Percentiles rank a stretch among this genome's conserved stretches.
phyloP scores from a whole-genome alignment of 2,888 invertebrate genomes.

The Bugula neritina region DNA sequence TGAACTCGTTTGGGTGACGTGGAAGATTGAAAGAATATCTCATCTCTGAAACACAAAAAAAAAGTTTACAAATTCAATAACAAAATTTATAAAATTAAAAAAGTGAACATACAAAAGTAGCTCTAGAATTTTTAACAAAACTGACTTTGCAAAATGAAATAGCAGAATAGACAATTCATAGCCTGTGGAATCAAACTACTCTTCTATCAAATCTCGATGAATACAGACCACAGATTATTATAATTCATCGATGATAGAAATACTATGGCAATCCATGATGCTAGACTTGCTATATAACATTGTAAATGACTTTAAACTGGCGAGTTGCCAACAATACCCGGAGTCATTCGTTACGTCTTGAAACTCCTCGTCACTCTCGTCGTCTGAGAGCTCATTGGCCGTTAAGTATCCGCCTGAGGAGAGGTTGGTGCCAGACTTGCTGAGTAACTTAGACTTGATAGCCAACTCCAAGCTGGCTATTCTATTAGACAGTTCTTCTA shows the following conservation, averaged over 20 bases:
- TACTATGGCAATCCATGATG: too few species aligned
- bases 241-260: too few species aligned
- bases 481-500: background rate
- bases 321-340: background rate
- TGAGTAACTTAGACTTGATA: background rate
- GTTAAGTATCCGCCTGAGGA: background rate
- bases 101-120: too few species aligned
- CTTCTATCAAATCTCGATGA: too few species aligned
- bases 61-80: background rate
- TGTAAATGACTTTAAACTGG: too few species aligned
- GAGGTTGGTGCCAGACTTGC: constrained; percentile 18
- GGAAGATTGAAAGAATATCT: constrained; percentile 11
- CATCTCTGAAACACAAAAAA: background rate
- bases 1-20: background rate
- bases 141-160: too few species aligned
- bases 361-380: constrained; percentile 5
- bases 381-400: background rate
- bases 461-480: constrained; percentile 14
- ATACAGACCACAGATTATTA: too few species aligned
- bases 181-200: too few species aligned
- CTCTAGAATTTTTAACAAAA: too few species aligned
- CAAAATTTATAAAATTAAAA: too few species aligned
- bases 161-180: too few species aligned
- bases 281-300: too few species aligned
- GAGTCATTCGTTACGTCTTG: constrained; percentile 3